These are phyloP conservation scores for Pristis pectinata DNA, from an alignment of 2,797 vertebrate genomes.

Conservation along the genomic window DNA sequence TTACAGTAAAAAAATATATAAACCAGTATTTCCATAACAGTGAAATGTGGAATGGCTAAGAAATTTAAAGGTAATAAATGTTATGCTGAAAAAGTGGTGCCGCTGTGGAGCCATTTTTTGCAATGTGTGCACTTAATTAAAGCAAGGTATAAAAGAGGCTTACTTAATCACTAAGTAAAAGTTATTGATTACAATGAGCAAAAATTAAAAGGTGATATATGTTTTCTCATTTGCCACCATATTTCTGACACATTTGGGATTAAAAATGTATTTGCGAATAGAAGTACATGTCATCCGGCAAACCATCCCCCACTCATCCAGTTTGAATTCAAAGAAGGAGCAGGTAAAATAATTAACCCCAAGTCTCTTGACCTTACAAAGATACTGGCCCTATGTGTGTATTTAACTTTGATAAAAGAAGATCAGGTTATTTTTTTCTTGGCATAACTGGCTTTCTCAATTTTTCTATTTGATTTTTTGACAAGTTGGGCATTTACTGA, in stretches of 20 bases:
- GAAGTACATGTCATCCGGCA: background rate
- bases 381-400: background rate
- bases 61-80: background rate
- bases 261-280: slow-evolving; percentile 18
- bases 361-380: background rate
- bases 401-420: background rate
- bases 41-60: background rate
- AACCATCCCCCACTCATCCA: background rate
- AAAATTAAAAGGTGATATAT: slow-evolving; percentile 14
- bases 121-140: slow-evolving; percentile 19
- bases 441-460: background rate
- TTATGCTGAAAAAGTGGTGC: background rate
- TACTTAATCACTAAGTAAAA: slow-evolving; percentile 27
- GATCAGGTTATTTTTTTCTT: background rate
- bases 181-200: slow-evolving; percentile 22
- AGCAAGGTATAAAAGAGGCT: slow-evolving; percentile 1
- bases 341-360: background rate
- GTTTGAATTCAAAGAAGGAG: background rate
- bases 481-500: background rate
- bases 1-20: background rate
- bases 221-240: background rate
- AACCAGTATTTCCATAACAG: background rate
- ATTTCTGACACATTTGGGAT: slow-evolving; percentile 25
- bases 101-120: slow-evolving; percentile 21
- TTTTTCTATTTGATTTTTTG: background rate